These are phyloP conservation scores for Macrostomum lignano DNA, from an alignment of 1,140 invertebrate species.

Conservation along the genomic window DNA sequence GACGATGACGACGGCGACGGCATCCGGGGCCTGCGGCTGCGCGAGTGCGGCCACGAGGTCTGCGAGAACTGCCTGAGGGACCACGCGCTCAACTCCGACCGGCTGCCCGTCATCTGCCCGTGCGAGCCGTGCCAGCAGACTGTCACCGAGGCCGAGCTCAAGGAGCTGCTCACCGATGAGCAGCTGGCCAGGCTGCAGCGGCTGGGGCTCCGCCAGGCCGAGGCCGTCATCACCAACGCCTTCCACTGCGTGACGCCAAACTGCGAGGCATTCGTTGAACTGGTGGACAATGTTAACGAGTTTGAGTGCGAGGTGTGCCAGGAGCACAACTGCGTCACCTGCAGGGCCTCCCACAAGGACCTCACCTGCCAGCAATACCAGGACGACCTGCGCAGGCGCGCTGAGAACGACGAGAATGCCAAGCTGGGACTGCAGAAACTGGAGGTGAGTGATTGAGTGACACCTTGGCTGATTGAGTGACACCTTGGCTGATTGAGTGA, in stretches of 20 bases:
- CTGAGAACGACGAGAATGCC: constrained; percentile 36
- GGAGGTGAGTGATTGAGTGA: too few relatives aligned
- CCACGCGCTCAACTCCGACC: too few relatives aligned
- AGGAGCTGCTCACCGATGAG: constrained; percentile 39
- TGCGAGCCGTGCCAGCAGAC: too few relatives aligned
- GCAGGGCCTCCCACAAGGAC: constrained; percentile 55
- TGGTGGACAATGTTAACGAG: constrained; percentile 47
- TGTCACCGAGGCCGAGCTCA: too few relatives aligned
- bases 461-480: too few relatives aligned
- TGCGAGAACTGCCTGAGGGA: too few relatives aligned
- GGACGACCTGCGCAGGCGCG: constrained; percentile 38
- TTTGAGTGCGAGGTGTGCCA: constrained; percentile 57
- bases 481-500: too few relatives aligned
- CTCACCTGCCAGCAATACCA: constrained; percentile 58
- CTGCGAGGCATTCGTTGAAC: constrained; percentile 59
- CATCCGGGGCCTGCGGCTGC: too few relatives aligned
- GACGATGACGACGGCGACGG: too few relatives aligned
- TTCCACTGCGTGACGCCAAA: constrained; percentile 68
- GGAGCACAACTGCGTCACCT: constrained; percentile 52
- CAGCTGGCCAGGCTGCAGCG: constrained; percentile 50
- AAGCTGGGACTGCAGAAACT: too few relatives aligned
- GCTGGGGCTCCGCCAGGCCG: constrained; percentile 48
- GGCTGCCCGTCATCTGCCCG: too few relatives aligned
- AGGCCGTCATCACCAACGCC: constrained; percentile 47
- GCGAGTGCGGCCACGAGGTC: too few relatives aligned